Base-by-base conservation (phyloP, 2,888 invertebrate species). In the Exocentrus adspersus region DNA sequence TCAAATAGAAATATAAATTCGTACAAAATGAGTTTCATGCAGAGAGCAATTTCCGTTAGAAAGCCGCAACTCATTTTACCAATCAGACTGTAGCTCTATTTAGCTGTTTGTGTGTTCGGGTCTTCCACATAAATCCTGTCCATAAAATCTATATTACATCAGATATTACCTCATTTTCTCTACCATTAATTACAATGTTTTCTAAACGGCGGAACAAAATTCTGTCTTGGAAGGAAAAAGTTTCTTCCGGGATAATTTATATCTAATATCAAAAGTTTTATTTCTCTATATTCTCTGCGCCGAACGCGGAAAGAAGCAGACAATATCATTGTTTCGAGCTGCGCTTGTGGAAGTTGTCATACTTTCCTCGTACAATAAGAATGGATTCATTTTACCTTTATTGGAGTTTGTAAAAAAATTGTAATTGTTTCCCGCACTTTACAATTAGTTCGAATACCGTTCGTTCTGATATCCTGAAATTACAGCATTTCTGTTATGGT, bases 131-230 rank as follows among this genome's bases (percentile, higher is more conserved):
- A 46, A 46, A 24, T 46, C 16, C 21, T 16, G 28, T 12, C 12
- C 51, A 37, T 37, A 54, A 54, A 54, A 54, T 54, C 43, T 28
- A 54, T 43, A 54, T 54, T 54, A 43, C 54, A 43, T 54, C 28
- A 43, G 54, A 54, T 54, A 54, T 43, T 43, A 43, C 24, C 41
- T 54, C 54, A 43, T 54, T 54, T 54, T 54, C 54, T 54, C 54
- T 43, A 19, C 17, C 54, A 54, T 54, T 54, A 54, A 54, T 54
- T 54, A 54, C 54, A 54, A 43, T 54, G 54, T 54, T 54, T 54
- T 54, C 54, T 16, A 42, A 54, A 54, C 28, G 43, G 10, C 24
- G 17, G 28, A 21, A 10, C 43, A 43, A 37, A 42, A 30, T 24
- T n/a, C 10, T 20, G 53, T 28, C 12, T 16, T 54, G 43, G 54